Evolutionary conservation across 2,113 vertebrate genomes (phyloP), one percentile per base, ranked within the genome.

Genomic region (Trichomycterus rosablanca): DNA sequence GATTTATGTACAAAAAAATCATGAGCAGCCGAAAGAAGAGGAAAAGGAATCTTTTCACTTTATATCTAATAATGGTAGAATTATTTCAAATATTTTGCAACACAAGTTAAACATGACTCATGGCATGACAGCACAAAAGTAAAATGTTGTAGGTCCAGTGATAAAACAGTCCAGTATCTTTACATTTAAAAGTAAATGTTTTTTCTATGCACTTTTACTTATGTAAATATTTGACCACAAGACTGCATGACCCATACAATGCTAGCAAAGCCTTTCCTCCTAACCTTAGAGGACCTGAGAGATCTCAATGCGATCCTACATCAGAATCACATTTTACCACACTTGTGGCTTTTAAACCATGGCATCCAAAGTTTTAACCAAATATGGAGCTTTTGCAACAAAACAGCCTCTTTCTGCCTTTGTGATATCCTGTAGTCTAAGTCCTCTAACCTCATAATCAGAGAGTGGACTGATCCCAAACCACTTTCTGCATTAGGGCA

Each of bases 301-400:
- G 34, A 24, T 46, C 46, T 45, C 30, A 7, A 20, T 2, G 22
- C 30, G 10, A 18, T 28, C 7, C 26, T 7, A 30, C 7, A 30
- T 30, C 52, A 52, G 53, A 20, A 2, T 37, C 35, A 35, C 28
- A 64, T 50, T 28, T 60, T 54, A 54, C 35, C 58, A 57, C 24
- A 26, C 74, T 72, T 77, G 69, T 56, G 64, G 64, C 76, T 22
- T 74, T 63, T 71, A 78, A 51, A 77, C 56, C 76, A 70, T 9
- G 74, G 76, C 68, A 74, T 71, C 71, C 61, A 28, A 81, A 79
- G 81, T 81, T 72, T 45, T 18, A 74, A 77, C 70, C 77, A 80
- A 80, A 83, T 73, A 80, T 71, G 75, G 78, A 54, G 44, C 19
- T 59, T 53, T 58, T 40, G 52, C 20, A 23, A 50, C 70, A 71